Base-by-base conservation (phyloP, 1,140 invertebrate species). In the Tyrophagus putrescentiae region DNA sequence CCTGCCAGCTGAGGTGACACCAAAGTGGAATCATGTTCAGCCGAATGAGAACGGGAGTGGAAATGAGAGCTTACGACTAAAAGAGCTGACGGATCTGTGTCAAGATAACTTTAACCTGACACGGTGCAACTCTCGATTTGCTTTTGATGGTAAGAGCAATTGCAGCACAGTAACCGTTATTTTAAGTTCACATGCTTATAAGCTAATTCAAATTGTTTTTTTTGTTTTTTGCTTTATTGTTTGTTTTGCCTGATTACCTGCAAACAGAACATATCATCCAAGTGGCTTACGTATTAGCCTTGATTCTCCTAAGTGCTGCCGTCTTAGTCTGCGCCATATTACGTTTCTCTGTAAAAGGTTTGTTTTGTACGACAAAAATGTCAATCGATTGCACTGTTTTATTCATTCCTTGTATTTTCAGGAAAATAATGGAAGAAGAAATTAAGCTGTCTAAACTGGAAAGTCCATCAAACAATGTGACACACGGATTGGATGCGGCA, bases 81-180 rank as follows among this genome's bases (percentile, higher is more conserved):
- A 13, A 31, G 16, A 50, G 39, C 33, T 52, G 6, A 36, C n/a
- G 44, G 7, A n/a, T 4, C 7, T 57, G 28, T 57, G 56, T 39
- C 25, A 57, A 57, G 56, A 57, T 36, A 34, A 33, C 7, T 16
- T 21, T 16, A 57, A 57, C 44, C 27, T 57, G 21, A 52, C 56
- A 23, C 16, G 32, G 9, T 57, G 56, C 32, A 21, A 57, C 7
- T 16, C 32, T 5, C 18, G 33, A 4, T 57, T 39, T 36, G 5
- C 29, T 23, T 57, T 57, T 52, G 56, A 57, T 41, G 56, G 56
- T 57, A 57, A 5, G 7, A 57, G 9, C 31, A 21, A 6, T 7
- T 7, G 45, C 31, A 13, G 31, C 31, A 13, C 23, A 21, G 7
- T 6, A 7, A 25, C 31, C 45, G 7, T 13, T 48, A 48, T 25